Evolutionary conservation across 2,113 vertebrate genomes (phyloP).

Genomic region (Thamnaconus septentrionalis): DNA sequence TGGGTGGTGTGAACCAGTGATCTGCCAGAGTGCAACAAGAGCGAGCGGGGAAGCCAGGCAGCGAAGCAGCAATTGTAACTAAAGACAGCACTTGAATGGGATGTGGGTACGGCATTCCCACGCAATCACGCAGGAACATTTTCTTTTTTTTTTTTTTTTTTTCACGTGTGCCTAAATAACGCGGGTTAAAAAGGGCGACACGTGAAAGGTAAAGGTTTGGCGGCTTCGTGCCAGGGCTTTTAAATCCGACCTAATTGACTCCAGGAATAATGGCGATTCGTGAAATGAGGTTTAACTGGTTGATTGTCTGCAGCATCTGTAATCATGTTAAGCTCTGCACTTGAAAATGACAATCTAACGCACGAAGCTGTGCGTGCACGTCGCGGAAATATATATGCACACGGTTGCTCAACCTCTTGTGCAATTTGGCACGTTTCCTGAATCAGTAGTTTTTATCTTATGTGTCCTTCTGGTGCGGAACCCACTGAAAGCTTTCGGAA

Average conservation of each 20-base stretch:
- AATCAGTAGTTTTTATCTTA: too few species aligned
- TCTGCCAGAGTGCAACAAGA: conserved; percentile 33
- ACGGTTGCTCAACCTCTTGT: too few species aligned
- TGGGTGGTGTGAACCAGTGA: conserved; percentile 62
- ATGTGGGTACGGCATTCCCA: background rate
- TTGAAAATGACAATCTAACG: too few species aligned
- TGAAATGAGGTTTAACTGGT: conserved; percentile 16
- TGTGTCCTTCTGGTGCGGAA: too few species aligned
- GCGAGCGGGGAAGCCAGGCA: conserved; percentile 14
- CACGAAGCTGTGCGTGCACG: too few species aligned
- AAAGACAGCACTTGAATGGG: background rate
- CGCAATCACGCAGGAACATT: background rate
- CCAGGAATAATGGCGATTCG: conserved; percentile 1
- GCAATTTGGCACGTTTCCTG: too few species aligned
- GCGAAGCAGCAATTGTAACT: conserved; percentile 33
- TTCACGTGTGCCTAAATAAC: background rate
- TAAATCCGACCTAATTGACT: background rate
- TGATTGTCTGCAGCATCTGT: conserved; percentile 1
- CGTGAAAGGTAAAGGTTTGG: background rate
- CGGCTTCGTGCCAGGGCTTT: background rate
- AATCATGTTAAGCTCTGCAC: too few species aligned
- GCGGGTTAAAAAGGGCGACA: background rate
- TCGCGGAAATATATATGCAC: too few species aligned
- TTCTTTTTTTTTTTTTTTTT: too few species aligned
- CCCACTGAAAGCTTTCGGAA: too few species aligned